Evolutionary conservation across 2,888 invertebrate species (phyloP), one percentile per base, ranked within the genome.

Genomic region (Deilephila elpenor): DNA sequence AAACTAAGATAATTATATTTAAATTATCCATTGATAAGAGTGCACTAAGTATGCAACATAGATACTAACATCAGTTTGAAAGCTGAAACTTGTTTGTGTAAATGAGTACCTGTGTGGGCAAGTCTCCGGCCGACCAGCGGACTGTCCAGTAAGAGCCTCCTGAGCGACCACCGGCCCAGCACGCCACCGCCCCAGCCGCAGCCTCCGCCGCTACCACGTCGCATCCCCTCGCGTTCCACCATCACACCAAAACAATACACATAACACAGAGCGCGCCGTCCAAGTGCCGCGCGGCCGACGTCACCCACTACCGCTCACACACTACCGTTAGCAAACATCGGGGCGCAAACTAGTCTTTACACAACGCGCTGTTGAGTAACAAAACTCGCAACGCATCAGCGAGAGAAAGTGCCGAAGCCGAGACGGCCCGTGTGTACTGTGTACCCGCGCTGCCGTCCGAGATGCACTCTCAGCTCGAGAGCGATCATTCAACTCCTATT

Each of bases 141-240:
- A 87, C 96, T 96, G 80, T 97, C 96, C 75, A 97, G 96, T 74
- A 97, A 95, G 77, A 97, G 91, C 76, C 96, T 95, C 70, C 97
- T 95, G 60, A 97, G 89, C 29, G 97, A 97, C 95, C 96, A 96
- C 82, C 97, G 93, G 77, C 94, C 93, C 72, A 94, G 87, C 78
- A 93, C 86, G 74, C 94, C 94, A 76, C 93, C 92, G 78, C 94
- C 93, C 90, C 94, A 93, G 84, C 93, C 89, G 78, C 93, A 92
- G 78, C 93, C 91, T 67, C 90, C 88, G 74, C 90, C 89, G 83
- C 93, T 88, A 77, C 93, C 93, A 75, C 93, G 92, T 78, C 93
- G 84, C 90, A 90, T 90, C n/a, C 90, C 90, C 73, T 92, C 93
- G 61, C 92, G 88, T 81, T 91, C 92, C 86, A 93, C 93, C 92